These are phyloP conservation scores for Trichoplusia ni DNA, from an alignment of 1,140 invertebrate genomes.

Conservation along the genomic window DNA sequence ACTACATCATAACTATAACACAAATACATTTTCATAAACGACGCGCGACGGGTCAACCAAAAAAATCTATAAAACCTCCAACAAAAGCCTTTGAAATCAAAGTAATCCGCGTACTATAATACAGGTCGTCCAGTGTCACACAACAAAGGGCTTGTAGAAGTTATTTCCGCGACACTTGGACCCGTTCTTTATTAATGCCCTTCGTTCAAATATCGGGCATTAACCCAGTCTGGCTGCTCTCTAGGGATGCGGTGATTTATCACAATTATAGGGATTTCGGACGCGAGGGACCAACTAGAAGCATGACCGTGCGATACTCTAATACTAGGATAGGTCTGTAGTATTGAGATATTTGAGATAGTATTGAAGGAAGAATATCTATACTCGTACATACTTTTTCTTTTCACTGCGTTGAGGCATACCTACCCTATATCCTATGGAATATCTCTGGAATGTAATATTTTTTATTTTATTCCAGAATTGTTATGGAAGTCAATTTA, in stretches of 20 bases:
- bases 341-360: not conserved
- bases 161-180: slow-evolving; percentile 42
- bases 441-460: too few species aligned
- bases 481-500: too few species aligned
- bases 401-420: too few species aligned
- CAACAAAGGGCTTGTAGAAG: slow-evolving; percentile 14
- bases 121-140: not conserved
- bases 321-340: not conserved
- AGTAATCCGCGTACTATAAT: too few species aligned
- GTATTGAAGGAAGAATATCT: too few species aligned
- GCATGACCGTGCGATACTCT: slow-evolving; percentile 7
- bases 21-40: too few species aligned
- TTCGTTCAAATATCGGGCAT: slow-evolving; percentile 53
- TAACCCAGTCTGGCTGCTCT: slow-evolving; percentile 64
- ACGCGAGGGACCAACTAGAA: not conserved
- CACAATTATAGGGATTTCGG: slow-evolving; percentile 63
- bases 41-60: too few species aligned
- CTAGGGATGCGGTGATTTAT: slow-evolving; percentile 63
- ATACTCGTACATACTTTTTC: too few species aligned
- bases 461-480: too few species aligned
- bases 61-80: too few species aligned
- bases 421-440: too few species aligned
- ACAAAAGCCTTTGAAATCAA: not conserved
- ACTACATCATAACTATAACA: too few species aligned
- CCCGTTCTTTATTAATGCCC: slow-evolving; percentile 44